Conservation (phyloP, 2,888 invertebrate species). For the Conus canariensis region DNA sequence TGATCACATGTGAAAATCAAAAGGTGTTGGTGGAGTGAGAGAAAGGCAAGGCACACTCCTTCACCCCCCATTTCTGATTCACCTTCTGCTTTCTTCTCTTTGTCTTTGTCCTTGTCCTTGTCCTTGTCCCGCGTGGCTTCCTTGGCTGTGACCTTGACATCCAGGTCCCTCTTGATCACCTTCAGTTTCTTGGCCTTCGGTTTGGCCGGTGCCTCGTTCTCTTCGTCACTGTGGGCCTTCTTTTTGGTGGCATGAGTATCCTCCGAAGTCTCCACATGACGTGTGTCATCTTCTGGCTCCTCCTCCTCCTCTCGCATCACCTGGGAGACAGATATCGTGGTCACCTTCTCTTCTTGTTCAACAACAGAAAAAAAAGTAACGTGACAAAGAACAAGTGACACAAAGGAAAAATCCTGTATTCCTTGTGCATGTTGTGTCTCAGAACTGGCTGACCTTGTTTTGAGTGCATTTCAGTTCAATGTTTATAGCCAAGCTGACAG, state of each 20-base stretch:
- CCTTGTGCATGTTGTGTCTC: no score
- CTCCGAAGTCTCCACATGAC: constrained; percentile 23
- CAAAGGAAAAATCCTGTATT: no score
- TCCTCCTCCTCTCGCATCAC: constrained; percentile 48
- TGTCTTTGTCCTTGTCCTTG: neutral
- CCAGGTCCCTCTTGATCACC: constrained; percentile 39
- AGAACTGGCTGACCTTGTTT: no score
- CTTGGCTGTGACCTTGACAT: neutral
- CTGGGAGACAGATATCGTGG: neutral
- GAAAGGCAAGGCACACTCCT: no score
- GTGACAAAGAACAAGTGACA: no score
- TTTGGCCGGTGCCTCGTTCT: constrained; percentile 15
- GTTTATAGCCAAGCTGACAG: no score
- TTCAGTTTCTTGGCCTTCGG: constrained; percentile 4
- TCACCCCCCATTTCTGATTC: no score
- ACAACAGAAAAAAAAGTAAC: no score
- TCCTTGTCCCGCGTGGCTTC: neutral
- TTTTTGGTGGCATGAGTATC: neutral
- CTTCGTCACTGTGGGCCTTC: constrained; percentile 4
- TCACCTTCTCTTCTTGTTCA: no score
- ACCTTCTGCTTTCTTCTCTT: neutral
- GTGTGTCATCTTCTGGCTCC: constrained; percentile 41
- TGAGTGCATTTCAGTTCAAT: no score
- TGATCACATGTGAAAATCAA: no score
- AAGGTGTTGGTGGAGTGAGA: no score